These are phyloP conservation scores for Drosophila ezoana DNA, from an alignment of 2,888 invertebrate genomes.

Conservation along the genomic window DNA sequence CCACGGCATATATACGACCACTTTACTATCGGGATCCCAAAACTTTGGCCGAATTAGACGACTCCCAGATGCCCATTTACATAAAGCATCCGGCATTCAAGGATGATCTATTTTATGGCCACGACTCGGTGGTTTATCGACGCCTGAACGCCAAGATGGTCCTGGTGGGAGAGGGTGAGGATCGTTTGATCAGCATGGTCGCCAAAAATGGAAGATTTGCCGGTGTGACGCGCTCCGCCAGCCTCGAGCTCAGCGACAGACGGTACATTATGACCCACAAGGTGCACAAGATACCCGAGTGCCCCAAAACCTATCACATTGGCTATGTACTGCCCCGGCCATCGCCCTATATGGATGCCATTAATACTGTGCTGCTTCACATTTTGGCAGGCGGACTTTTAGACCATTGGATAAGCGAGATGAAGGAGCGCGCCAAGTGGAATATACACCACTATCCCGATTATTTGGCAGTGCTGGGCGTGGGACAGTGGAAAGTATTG, in stretches of 20 bases:
- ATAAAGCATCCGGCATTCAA: constrained; percentile 84
- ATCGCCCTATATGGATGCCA: constrained; percentile 77
- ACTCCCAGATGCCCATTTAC: constrained; percentile 78
- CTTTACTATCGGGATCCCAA: constrained; percentile 84
- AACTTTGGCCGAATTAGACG: constrained; percentile 82
- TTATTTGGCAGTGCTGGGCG: constrained; percentile 60
- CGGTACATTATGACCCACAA: constrained; percentile 77
- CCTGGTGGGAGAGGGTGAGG: constrained; percentile 70
- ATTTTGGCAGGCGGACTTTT: constrained; percentile 82
- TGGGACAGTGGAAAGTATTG: constrained; percentile 78
- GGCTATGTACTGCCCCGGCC: constrained; percentile 81
- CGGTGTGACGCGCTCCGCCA: constrained; percentile 80
- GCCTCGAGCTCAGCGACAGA: constrained; percentile 76
- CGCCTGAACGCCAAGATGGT: constrained; percentile 78
- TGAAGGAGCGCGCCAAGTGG: constrained; percentile 76
- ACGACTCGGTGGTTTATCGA: constrained; percentile 78
- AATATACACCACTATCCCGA: constrained; percentile 67
- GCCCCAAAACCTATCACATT: constrained; percentile 84
- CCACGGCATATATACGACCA: constrained; percentile 84
- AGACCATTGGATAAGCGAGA: constrained; percentile 81
- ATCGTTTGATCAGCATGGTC: constrained; percentile 74
- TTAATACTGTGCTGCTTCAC: constrained; percentile 79
- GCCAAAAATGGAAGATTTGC: constrained; percentile 73
- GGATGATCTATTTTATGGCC: constrained; percentile 83
- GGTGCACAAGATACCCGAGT: constrained; percentile 83